These are phyloP conservation scores for Caradrina clavipalpis DNA, from an alignment of 2,888 invertebrate species.

Conservation along the genomic window DNA sequence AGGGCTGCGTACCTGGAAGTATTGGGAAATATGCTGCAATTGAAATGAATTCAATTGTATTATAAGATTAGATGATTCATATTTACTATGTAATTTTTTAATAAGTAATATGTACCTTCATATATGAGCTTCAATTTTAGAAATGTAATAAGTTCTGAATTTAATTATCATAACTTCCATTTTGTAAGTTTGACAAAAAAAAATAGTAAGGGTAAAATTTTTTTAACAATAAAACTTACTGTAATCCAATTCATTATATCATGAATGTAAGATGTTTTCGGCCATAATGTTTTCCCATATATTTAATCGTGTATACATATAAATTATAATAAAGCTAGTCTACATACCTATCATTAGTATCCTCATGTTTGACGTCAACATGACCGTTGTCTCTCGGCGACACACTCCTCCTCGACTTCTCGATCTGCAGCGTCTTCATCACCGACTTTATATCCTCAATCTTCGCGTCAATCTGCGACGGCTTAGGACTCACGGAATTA, in stretches of 20 bases:
- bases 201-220: no score
- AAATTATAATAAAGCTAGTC: background rate
- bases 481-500: slow-evolving; percentile 87
- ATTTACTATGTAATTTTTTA: no score
- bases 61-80: background rate
- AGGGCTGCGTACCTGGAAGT: slow-evolving; percentile 93
- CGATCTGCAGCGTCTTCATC: slow-evolving; percentile 85
- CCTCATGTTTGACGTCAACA: slow-evolving; percentile 83
- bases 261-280: no score
- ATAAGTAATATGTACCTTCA: no score
- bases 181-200: no score
- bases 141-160: no score
- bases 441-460: slow-evolving; percentile 88
- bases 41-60: slow-evolving; percentile 30
- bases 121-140: no score
- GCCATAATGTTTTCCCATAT: no score
- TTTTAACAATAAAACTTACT: no score
- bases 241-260: no score
- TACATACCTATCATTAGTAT: slow-evolving; percentile 89
- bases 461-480: slow-evolving; percentile 84
- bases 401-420: slow-evolving; percentile 81
- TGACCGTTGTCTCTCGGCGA: slow-evolving; percentile 87
- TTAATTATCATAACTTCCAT: no score
- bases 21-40: slow-evolving; percentile 30
- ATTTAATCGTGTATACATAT: no score